These are phyloP conservation scores for Astatotilapia flaviijosephi DNA, from an alignment of 2,113 vertebrate species.

Conservation along the genomic window DNA sequence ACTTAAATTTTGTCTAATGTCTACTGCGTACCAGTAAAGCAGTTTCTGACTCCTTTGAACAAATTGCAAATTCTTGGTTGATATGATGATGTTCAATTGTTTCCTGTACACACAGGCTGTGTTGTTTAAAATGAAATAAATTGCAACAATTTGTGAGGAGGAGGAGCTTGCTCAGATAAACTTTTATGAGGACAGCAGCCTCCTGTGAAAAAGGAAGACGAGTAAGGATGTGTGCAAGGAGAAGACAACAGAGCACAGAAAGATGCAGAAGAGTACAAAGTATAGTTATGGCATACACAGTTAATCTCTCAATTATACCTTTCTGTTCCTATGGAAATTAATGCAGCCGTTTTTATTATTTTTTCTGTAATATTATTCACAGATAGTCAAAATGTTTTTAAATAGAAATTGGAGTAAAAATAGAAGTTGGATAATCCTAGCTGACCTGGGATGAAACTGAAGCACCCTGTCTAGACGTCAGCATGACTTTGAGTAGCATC, in stretches of 20 bases:
- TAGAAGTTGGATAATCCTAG: not conserved
- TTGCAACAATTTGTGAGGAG: not conserved
- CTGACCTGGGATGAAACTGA: constrained; percentile 49
- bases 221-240: not conserved
- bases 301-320: not conserved
- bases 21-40: not conserved
- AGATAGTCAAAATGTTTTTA: not conserved
- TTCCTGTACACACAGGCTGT: not conserved
- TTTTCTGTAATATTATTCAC: not conserved
- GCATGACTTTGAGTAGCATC: constrained; percentile 15
- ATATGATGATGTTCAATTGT: not conserved
- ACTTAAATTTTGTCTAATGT: not conserved
- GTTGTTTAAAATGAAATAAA: not conserved
- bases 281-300: not conserved
- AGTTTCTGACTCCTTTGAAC: not conserved
- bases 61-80: not conserved
- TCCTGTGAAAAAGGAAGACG: not conserved
- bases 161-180: not conserved
- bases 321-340: not conserved
- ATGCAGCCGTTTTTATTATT: not conserved
- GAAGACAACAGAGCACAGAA: not conserved
- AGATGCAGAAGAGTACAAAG: not conserved
- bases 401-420: not conserved
- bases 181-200: not conserved
- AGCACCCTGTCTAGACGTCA: constrained; percentile 53